Percentiles rank a stretch among this genome's conserved stretches.
phyloP scores from a whole-genome alignment of 1,140 invertebrate species.

The Mercenaria mercenaria region DNA sequence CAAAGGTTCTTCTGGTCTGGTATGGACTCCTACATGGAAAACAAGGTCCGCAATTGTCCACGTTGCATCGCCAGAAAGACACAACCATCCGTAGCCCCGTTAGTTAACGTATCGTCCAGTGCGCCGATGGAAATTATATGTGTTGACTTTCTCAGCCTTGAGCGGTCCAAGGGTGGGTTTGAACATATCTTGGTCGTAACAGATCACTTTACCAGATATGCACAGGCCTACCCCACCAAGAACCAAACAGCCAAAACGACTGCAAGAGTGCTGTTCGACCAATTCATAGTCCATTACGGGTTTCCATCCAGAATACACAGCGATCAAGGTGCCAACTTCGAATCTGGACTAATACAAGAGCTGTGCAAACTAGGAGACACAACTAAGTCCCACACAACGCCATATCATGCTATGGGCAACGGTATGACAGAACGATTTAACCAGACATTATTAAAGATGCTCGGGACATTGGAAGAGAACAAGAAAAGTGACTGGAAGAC shows the following conservation, averaged over 20 bases:
- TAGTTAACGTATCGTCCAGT: not conserved
- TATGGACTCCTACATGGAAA: constrained; percentile 39
- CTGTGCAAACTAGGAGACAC: not conserved
- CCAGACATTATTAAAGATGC: constrained; percentile 38
- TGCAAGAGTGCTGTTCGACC: not conserved
- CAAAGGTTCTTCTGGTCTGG: constrained; percentile 56
- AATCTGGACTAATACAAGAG: not conserved
- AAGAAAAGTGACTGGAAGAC: constrained; percentile 51
- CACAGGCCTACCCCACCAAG: constrained; percentile 58
- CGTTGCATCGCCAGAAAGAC: not conserved
- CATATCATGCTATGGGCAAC: constrained; percentile 23
- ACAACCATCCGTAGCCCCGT: not conserved
- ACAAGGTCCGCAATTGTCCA: not conserved
- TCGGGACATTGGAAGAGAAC: constrained; percentile 33
- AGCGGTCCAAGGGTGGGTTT: constrained; percentile 43
- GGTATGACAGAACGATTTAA: constrained; percentile 52
- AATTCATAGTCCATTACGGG: constrained; percentile 19
- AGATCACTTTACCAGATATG: constrained; percentile 66
- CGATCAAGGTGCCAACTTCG: not conserved
- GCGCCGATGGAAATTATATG: constrained; percentile 55
- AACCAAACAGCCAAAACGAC: constrained; percentile 44
- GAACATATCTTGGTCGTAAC: constrained; percentile 73
- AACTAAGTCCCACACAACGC: not conserved
- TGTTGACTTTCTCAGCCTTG: constrained; percentile 58
- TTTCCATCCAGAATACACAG: not conserved